These are phyloP conservation scores for Novumbra hubbsi DNA, from an alignment of 2,797 vertebrate species.

Conservation along the genomic window DNA sequence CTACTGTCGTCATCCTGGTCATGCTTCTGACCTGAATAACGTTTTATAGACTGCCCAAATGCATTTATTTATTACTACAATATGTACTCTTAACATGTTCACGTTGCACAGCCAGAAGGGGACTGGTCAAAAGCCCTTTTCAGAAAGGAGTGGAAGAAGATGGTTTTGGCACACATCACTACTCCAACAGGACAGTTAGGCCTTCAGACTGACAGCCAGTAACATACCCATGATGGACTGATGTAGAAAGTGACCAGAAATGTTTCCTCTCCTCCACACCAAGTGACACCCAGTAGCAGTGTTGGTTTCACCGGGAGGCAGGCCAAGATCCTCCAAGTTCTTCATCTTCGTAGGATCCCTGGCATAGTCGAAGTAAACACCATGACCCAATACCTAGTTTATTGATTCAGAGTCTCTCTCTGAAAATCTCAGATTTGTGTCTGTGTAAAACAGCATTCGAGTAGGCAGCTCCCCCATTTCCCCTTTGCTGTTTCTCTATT, in stretches of 20 bases:
- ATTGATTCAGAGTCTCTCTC: neutral
- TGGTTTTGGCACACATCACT: neutral
- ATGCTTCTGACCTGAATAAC: too few relatives aligned
- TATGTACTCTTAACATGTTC: too few relatives aligned
- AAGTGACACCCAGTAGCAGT: conserved; percentile 42
- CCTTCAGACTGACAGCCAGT: conserved; percentile 2
- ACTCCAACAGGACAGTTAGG: neutral
- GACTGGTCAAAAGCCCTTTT: neutral
- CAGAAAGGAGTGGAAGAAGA: neutral
- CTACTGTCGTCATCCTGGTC: too few relatives aligned
- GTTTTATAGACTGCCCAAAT: too few relatives aligned
- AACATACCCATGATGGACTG: neutral
- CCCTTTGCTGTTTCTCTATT: neutral
- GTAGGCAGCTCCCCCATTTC: neutral
- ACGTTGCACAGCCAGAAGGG: too few relatives aligned
- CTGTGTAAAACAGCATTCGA: neutral
- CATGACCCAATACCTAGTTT: too few relatives aligned
- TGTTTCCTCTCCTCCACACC: conserved; percentile 24
- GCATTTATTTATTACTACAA: too few relatives aligned
- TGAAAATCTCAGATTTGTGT: neutral
- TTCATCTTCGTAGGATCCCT: neutral
- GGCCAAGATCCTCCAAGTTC: neutral
- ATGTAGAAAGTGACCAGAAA: neutral
- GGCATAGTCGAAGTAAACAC: neutral
- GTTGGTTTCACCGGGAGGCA: conserved; percentile 1